Conservation (phyloP, 2,797 vertebrate species). For the Simalia tracyae region DNA sequence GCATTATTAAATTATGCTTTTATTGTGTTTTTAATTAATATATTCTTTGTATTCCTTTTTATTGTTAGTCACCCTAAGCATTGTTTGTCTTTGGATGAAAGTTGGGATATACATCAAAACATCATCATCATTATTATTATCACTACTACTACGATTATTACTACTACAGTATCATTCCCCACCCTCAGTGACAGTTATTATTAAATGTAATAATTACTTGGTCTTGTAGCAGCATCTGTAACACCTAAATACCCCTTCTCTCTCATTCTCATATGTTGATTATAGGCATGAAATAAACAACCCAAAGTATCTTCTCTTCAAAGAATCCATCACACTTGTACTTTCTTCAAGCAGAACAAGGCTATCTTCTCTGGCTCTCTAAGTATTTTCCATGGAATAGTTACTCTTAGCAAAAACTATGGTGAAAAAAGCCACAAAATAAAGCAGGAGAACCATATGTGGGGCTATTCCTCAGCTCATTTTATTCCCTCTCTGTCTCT, state of each 20-base stretch:
- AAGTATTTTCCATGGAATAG: neutral
- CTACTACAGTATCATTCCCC: neutral
- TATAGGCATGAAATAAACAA: neutral
- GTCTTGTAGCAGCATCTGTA: neutral
- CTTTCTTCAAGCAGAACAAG: neutral
- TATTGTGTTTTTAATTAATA: neutral
- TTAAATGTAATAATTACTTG: slow-evolving; percentile 6
- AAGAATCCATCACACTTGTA: neutral
- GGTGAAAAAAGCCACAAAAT: neutral
- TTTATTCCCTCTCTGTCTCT: neutral
- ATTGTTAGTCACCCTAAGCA: neutral
- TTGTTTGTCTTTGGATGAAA: neutral
- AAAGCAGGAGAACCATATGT: neutral
- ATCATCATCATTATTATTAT: neutral
- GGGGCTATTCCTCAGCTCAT: neutral
- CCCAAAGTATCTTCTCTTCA: neutral
- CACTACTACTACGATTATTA: neutral
- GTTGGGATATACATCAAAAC: neutral
- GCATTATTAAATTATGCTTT: neutral
- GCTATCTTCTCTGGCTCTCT: neutral
- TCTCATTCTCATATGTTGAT: neutral
- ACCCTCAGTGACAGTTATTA: neutral
- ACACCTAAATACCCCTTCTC: neutral
- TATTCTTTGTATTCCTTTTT: neutral
- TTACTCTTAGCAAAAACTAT: neutral